These are phyloP conservation scores for Sminthurides bifidus DNA, from an alignment of 1,140 invertebrate genomes.

Conservation along the genomic window DNA sequence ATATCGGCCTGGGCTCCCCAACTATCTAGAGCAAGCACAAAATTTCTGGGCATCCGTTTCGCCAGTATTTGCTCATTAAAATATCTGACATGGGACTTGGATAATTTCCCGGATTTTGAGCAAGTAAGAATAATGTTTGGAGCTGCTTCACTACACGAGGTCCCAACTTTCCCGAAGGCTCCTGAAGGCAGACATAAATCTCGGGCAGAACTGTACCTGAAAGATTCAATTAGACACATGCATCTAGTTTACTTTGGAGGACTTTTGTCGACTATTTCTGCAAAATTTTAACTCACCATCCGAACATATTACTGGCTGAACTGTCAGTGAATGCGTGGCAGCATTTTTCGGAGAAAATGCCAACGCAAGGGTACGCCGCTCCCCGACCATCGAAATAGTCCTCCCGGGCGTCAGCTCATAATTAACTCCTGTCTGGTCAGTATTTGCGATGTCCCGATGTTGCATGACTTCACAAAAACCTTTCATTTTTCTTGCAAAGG, in stretches of 20 bases:
- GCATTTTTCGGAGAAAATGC: conserved; percentile 8
- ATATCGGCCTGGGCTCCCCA: no score
- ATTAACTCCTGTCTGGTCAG: conserved; percentile 10
- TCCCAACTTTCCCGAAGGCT: conserved; percentile 7
- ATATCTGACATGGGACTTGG: conserved; percentile 1
- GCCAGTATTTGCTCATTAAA: conserved; percentile 17
- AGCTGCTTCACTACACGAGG: background rate
- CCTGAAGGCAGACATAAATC: conserved; percentile 16
- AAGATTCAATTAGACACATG: no score
- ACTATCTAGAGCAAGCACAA: no score
- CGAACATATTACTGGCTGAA: conserved; percentile 8
- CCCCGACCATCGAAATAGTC: conserved; percentile 1
- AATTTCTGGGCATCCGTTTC: no score
- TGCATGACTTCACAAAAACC: background rate
- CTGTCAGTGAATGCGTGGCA: no score
- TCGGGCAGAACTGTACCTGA: no score
- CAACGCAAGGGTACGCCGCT: background rate
- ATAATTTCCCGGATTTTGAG: conserved; percentile 15
- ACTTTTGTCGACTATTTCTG: no score
- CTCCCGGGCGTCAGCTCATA: background rate
- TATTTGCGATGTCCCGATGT: conserved; percentile 1
- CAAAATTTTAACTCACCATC: no score
- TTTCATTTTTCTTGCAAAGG: background rate
- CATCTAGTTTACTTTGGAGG: no score
- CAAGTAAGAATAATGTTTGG: conserved; percentile 12